Conservation (phyloP, 1,140 invertebrate species). For the Drosophila tristis region DNA sequence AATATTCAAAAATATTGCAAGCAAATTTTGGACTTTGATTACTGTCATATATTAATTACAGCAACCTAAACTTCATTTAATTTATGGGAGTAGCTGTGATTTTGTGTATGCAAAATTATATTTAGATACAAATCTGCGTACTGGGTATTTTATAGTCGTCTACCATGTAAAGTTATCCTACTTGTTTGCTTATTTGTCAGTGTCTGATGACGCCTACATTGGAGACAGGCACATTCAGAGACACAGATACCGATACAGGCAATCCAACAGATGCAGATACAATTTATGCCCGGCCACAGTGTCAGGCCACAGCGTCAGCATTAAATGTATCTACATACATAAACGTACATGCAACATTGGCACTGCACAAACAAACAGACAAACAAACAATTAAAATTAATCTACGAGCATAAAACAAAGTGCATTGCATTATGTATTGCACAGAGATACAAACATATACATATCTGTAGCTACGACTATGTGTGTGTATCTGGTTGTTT, state of each 20-base stretch:
- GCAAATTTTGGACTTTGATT: no score
- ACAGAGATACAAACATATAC: neutral
- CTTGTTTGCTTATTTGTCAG: conserved; percentile 34
- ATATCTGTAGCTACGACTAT: conserved; percentile 21
- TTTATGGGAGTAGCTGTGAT: no score
- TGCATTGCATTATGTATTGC: conserved; percentile 69
- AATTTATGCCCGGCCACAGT: conserved; percentile 47
- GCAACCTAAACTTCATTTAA: no score
- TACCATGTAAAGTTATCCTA: no score
- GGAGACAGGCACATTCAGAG: conserved; percentile 27
- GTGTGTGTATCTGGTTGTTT: conserved; percentile 47
- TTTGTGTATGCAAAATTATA: no score
- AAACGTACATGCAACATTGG: conserved; percentile 65
- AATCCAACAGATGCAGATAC: conserved; percentile 54
- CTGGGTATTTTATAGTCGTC: no score
- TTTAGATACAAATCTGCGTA: no score
- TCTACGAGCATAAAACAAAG: conserved; percentile 79
- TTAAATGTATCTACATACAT: conserved; percentile 44
- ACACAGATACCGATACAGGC: conserved; percentile 38
- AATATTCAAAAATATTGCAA: no score
- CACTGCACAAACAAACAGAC: conserved; percentile 58
- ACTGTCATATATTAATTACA: no score
- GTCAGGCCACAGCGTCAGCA: conserved; percentile 47
- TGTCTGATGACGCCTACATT: conserved; percentile 39
- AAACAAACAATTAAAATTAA: conserved; percentile 82